A percentile compares a stretch with the other conserved stretches of the same genome.
Conservation (phyloP, 2,888 invertebrate genomes). For the Campopleginae sp. region DNA sequence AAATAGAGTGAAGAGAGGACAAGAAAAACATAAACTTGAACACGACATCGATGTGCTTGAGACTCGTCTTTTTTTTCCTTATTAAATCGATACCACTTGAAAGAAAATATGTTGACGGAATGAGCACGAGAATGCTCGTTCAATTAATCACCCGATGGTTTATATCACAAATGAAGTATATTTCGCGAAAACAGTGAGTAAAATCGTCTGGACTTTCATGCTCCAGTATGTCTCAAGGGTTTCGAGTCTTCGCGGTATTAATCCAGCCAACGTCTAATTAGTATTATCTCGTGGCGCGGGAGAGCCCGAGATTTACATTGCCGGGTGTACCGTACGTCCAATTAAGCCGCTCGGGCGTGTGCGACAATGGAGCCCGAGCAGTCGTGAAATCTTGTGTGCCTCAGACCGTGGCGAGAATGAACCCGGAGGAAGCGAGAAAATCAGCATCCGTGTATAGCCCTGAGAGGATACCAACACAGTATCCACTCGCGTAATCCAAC, state of each 20-base stretch:
- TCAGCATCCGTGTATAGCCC: slow-evolving; percentile 38
- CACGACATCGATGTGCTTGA: slow-evolving; percentile 6
- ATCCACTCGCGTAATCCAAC: slow-evolving; percentile 50
- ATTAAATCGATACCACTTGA: background rate
- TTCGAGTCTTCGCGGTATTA: slow-evolving; percentile 51
- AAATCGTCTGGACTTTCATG: slow-evolving; percentile 42
- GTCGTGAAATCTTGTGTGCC: slow-evolving; percentile 68
- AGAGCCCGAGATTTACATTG: slow-evolving; percentile 75
- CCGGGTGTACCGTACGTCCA: slow-evolving; percentile 73
- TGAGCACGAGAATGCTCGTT: slow-evolving; percentile 4
- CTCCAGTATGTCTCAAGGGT: slow-evolving; percentile 40
- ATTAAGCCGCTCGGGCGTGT: slow-evolving; percentile 71
- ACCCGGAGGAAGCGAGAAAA: slow-evolving; percentile 49
- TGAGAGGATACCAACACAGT: slow-evolving; percentile 37
- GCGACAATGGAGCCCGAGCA: slow-evolving; percentile 65
- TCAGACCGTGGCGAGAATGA: slow-evolving; percentile 64
- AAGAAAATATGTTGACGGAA: background rate
- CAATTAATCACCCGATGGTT: slow-evolving; percentile 47
- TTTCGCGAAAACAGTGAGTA: slow-evolving; percentile 23
- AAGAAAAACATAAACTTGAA: background rate
- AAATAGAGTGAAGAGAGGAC: background rate
- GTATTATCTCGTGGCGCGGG: slow-evolving; percentile 58
- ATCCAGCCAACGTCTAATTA: slow-evolving; percentile 65
- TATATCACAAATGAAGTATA: slow-evolving; percentile 4
- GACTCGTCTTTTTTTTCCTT: slow-evolving; percentile 26